Conservation (phyloP, 2,888 invertebrate genomes). For the Cyclophora punctaria region DNA sequence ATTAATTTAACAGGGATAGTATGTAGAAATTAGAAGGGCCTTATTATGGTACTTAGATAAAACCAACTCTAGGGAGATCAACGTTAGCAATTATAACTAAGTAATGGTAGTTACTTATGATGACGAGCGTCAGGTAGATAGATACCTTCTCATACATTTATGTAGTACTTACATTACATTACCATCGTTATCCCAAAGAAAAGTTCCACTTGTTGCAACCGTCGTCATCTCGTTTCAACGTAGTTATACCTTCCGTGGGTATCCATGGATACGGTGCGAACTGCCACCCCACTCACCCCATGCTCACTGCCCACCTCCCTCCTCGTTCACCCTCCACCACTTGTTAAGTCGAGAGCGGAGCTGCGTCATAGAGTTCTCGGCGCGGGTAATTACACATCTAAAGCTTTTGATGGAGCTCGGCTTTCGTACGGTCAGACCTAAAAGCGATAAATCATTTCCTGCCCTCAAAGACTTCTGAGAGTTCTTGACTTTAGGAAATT, state of each 20-base stretch:
- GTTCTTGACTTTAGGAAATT: constrained; percentile 21
- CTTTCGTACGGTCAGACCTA: constrained; percentile 35
- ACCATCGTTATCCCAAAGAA: constrained; percentile 19
- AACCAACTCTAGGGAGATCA: too few species aligned
- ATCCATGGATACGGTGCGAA: constrained; percentile 45
- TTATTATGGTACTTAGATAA: too few species aligned
- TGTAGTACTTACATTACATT: constrained; percentile 1
- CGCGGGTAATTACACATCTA: constrained; percentile 65
- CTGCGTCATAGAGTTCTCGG: constrained; percentile 30
- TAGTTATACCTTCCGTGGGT: constrained; percentile 16
- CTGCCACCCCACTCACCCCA: constrained; percentile 12
- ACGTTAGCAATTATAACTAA: too few species aligned
- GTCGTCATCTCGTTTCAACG: constrained; percentile 24
- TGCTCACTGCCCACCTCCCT: constrained; percentile 1
- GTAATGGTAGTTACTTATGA: too few species aligned
- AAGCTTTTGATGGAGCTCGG: constrained; percentile 54
- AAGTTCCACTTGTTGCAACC: constrained; percentile 57
- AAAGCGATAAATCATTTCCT: constrained; percentile 35
- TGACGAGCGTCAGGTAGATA: too few species aligned
- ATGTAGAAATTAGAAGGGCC: too few species aligned
- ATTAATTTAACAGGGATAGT: too few species aligned
- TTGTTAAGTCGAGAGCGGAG: constrained; percentile 50
- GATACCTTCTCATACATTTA: too few species aligned
- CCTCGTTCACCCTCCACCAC: constrained; percentile 25
- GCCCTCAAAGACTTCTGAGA: constrained; percentile 17